Evolutionary conservation across 2,797 vertebrate species (phyloP), one percentile per base, ranked within the genome.

Genomic region (Hybognathus amarus): DNA sequence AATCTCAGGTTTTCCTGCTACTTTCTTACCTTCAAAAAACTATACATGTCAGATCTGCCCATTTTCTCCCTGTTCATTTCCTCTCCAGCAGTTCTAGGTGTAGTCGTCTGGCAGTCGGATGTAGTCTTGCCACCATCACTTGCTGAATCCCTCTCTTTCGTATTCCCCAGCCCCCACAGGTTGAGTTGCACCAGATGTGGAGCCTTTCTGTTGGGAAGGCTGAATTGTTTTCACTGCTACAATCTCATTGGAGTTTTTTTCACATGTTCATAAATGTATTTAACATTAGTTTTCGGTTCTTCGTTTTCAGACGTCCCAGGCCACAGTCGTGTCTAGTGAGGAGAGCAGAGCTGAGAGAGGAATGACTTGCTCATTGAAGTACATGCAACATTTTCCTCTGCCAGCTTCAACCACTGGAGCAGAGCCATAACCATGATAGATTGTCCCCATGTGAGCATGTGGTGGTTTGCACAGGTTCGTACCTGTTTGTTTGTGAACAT

Each of bases 161-260:
- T 17, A 10, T 93, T 94, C 93, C 92, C 73, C 81, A 42, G 13
- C 83, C 67, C 74, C 69, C 82, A 42, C 66, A 89, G 82, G 92
- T 92, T 96, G 94, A 97, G 92, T 95, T 95, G 92, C 96, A 95
- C 95, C 97, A 98, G 96, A 98, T 98, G 97, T 97, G 94, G 87
- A 87, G 88, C 90, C 94, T 94, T 86, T 91, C 93, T 92, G 91
- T 93, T 94, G 91, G 90, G 91, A 94, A 88, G 91, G 93, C 95
- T 96, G n/a, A 97, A 97, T 97, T 97, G 95, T 95, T 97, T 97
- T 95, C 89, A 89, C 88, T 92, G 85, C 92, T 88, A 94, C 94
- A 95, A 93, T 96, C 93, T 94, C 30, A 63, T 83, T 83, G 30
- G 52, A 22, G 24, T 27, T 61, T 63, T 61, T 69, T 45, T 76